Evolutionary conservation across 2,888 invertebrate genomes (phyloP).

Genomic region (Trissolcus japonicus): DNA sequence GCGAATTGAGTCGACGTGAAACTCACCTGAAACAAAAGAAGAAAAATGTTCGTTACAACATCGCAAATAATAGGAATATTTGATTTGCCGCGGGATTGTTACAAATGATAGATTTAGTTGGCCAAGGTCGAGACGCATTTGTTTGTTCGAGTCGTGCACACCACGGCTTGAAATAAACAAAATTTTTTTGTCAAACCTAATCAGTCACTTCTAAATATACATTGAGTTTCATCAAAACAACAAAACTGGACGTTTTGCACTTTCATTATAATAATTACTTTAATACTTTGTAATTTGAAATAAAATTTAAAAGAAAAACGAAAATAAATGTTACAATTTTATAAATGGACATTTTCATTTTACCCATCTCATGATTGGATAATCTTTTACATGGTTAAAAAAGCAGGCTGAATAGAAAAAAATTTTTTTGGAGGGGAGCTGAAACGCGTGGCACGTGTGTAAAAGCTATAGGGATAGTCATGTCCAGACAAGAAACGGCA

Average conservation of each 20-base stretch:
- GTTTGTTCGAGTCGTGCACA: not conserved
- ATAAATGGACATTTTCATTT: too few species aligned
- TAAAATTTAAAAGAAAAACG: too few species aligned
- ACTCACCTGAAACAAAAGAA: slow-evolving; percentile 39
- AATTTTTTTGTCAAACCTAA: not conserved
- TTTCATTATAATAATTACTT: too few species aligned
- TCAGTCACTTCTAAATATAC: not conserved
- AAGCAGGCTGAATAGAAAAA: too few species aligned
- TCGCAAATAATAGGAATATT: slow-evolving; percentile 9
- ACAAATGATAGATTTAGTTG: slow-evolving; percentile 26
- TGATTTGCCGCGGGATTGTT: slow-evolving; percentile 21
- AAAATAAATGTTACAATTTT: too few species aligned
- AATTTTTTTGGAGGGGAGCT: too few species aligned
- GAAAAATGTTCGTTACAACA: slow-evolving; percentile 9
- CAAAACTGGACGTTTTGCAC: too few species aligned
- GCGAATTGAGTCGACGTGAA: slow-evolving; percentile 6
- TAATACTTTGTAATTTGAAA: too few species aligned
- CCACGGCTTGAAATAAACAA: not conserved
- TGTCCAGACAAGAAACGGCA: slow-evolving; percentile 23
- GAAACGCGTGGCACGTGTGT: too few species aligned
- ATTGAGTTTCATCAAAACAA: not conserved
- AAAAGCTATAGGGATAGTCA: not conserved
- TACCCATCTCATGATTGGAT: too few species aligned
- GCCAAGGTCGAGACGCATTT: slow-evolving; percentile 23
- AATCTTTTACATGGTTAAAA: too few species aligned